Conservation (phyloP, 1,140 invertebrate species). For the Sycophaga agraensis region DNA sequence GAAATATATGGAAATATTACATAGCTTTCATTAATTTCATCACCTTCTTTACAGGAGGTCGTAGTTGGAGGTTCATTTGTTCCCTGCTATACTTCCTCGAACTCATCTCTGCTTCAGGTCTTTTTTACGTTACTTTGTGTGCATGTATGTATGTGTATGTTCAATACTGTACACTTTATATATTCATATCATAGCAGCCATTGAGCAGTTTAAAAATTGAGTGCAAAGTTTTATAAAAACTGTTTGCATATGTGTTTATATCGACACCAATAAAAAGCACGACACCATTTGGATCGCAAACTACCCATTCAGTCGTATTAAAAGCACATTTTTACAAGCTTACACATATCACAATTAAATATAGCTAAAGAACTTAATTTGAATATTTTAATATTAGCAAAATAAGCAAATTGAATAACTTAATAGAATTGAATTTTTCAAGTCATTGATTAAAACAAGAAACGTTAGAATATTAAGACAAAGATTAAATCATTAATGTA, state of each 20-base stretch:
- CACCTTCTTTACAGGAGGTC: not conserved
- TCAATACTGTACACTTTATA: not conserved
- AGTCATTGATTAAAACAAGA: constrained; percentile 1
- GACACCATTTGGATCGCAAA: constrained; percentile 46
- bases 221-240: constrained; percentile 32
- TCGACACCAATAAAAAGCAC: constrained; percentile 56
- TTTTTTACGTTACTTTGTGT: not conserved
- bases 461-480: constrained; percentile 2
- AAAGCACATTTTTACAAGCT: too few relatives aligned
- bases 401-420: too few relatives aligned
- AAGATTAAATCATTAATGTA: too few relatives aligned
- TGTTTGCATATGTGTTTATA: constrained; percentile 32
- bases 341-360: too few relatives aligned
- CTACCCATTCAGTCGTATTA: too few relatives aligned
- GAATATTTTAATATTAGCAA: too few relatives aligned
- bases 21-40: constrained; percentile 39
- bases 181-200: not conserved
- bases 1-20: constrained; percentile 54
- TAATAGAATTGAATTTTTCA: not conserved
- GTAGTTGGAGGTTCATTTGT: not conserved
- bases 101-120: not conserved
- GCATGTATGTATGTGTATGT: not conserved
- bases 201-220: constrained; percentile 7
- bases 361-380: too few relatives aligned
- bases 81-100: not conserved